Evolutionary conservation across 2,113 vertebrate species (phyloP).

Genomic region (Eolophus roseicapilla): DNA sequence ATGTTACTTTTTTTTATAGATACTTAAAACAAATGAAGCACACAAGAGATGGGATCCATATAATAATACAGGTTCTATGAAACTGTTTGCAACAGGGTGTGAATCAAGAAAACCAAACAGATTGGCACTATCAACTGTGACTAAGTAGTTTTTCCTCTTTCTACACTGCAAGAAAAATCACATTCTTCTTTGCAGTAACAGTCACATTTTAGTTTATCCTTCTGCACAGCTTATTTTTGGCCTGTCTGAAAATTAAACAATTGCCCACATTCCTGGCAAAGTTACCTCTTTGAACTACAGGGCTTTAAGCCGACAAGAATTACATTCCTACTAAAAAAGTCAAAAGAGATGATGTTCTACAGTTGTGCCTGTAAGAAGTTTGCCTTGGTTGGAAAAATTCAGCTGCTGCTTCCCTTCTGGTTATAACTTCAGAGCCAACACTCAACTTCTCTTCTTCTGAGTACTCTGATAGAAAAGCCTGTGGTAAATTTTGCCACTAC

Average conservation of each 20-base stretch:
- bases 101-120: neutral
- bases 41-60: neutral
- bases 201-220: conserved; percentile 30
- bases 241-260: conserved; percentile 47
- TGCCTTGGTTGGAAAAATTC: conserved; percentile 31
- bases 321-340: conserved; percentile 24
- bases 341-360: neutral
- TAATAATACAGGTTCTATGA: neutral
- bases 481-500: neutral
- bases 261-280: conserved; percentile 39
- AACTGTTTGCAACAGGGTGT: neutral
- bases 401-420: conserved; percentile 16
- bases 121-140: neutral
- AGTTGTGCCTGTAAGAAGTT: neutral
- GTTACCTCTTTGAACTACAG: conserved; percentile 1
- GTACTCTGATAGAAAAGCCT: neutral
- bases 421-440: conserved; percentile 17
- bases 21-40: neutral
- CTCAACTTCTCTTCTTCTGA: neutral
- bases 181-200: neutral
- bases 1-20: neutral
- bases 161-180: neutral
- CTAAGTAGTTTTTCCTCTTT: neutral
- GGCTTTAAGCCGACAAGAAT: neutral
- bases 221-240: conserved; percentile 26